phyloP scores from a whole-genome alignment of 2,797 vertebrate genomes.

The Gobionotothen gibberifrons region DNA sequence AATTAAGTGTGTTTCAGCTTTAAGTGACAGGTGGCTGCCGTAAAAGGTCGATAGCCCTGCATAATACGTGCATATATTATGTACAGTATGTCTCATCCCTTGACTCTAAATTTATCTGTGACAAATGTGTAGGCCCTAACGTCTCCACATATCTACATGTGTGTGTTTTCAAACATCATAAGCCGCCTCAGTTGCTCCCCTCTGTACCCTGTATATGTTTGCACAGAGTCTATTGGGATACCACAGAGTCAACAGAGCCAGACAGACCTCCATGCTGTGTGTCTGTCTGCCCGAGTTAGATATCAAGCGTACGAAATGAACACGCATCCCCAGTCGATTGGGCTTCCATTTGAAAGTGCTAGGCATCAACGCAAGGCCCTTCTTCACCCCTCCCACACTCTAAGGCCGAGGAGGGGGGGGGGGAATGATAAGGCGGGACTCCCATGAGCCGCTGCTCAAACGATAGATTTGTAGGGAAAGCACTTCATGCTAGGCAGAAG shows the following conservation, averaged over 20 bases:
- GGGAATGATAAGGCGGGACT: slow-evolving; percentile 54
- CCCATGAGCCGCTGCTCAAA: slow-evolving; percentile 63
- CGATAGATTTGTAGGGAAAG: slow-evolving; percentile 66
- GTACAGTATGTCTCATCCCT: too few species aligned
- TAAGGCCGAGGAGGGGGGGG: slow-evolving; percentile 22
- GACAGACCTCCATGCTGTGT: slow-evolving; percentile 55
- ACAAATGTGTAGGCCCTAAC: not conserved
- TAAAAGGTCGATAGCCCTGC: too few species aligned
- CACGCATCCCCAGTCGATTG: slow-evolving; percentile 62
- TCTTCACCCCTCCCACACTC: slow-evolving; percentile 54
- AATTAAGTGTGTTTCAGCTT: too few species aligned
- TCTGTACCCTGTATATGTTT: slow-evolving; percentile 34
- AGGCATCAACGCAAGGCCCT: slow-evolving; percentile 62
- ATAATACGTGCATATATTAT: too few species aligned
- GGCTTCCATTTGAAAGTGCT: slow-evolving; percentile 63
- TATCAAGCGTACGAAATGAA: slow-evolving; percentile 73
- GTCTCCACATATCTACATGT: slow-evolving; percentile 20
- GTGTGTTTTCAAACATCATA: slow-evolving; percentile 35
- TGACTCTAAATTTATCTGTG: slow-evolving; percentile 10
- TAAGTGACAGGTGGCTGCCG: too few species aligned
- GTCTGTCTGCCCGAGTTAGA: slow-evolving; percentile 60
- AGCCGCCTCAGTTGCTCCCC: slow-evolving; percentile 15
- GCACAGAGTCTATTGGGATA: slow-evolving; percentile 49
- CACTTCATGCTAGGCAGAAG: slow-evolving; percentile 40
- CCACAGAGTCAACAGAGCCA: slow-evolving; percentile 64